Evolutionary conservation across 1,140 invertebrate species (phyloP).

Genomic region (Eciton burchellii): DNA sequence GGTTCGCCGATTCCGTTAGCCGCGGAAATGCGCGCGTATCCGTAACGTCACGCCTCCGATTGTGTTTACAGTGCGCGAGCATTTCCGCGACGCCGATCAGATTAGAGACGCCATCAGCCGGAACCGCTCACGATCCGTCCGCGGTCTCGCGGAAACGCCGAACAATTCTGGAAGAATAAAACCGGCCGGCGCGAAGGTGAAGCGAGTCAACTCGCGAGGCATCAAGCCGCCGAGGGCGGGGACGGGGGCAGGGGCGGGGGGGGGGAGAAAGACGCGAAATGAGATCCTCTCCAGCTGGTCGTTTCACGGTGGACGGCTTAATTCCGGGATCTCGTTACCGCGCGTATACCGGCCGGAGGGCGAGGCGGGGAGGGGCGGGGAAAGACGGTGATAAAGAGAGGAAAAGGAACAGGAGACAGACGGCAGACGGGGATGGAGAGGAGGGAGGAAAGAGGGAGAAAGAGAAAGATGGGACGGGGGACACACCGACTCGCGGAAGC

Average conservation of each 20-base stretch:
- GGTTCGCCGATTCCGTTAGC: neutral
- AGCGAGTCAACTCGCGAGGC: slow-evolving; percentile 15
- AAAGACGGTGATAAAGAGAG: slow-evolving; percentile 1
- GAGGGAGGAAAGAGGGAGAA: neutral
- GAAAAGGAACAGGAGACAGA: neutral
- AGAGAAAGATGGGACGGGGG: neutral
- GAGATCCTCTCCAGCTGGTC: slow-evolving; percentile 47
- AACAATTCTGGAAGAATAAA: neutral
- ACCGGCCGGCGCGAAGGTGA: slow-evolving; percentile 4
- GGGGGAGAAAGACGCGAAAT: slow-evolving; percentile 18
- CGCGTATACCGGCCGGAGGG: neutral
- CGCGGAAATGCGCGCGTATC: neutral
- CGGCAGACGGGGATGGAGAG: too few species aligned
- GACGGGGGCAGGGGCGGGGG: neutral
- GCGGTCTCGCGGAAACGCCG: neutral
- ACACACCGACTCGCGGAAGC: too few species aligned
- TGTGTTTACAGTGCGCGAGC: too few species aligned
- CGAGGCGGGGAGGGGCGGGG: neutral
- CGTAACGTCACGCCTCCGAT: neutral
- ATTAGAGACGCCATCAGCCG: neutral
- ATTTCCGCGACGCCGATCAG: too few species aligned
- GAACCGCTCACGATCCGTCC: neutral
- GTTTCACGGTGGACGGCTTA: slow-evolving; percentile 61
- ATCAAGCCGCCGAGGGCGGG: slow-evolving; percentile 6
- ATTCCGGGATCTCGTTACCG: slow-evolving; percentile 64